phyloP scores from a whole-genome alignment of 1,140 invertebrate genomes.

The Drosophila mojavensis region DNA sequence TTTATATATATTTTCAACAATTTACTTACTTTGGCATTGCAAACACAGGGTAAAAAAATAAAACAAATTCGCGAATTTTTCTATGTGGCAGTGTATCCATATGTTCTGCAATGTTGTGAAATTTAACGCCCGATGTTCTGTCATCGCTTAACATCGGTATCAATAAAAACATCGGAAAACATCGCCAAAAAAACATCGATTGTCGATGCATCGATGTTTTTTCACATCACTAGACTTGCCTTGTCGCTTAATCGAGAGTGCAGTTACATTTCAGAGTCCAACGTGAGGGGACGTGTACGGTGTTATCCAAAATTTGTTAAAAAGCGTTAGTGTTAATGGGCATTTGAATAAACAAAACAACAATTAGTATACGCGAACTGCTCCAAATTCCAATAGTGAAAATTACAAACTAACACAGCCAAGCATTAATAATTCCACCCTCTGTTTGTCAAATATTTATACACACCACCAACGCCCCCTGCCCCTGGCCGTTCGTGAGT shows the following conservation, averaged over 20 bases:
- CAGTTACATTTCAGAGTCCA: conserved; percentile 39
- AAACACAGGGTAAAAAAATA: no score
- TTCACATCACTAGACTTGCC: neutral
- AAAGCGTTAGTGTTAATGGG: conserved; percentile 9
- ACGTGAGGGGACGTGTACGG: neutral
- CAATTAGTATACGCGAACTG: conserved; percentile 2
- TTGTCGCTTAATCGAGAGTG: conserved; percentile 15
- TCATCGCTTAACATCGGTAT: no score
- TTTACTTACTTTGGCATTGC: no score
- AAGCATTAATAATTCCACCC: conserved; percentile 24
- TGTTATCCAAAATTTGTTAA: neutral
- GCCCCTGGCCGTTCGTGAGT: conserved; percentile 19
- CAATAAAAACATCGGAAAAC: no score
- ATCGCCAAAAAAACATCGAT: no score
- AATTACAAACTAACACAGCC: neutral
- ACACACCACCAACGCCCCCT: conserved; percentile 47
- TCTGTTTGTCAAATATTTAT: conserved; percentile 62
- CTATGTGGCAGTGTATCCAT: no score
- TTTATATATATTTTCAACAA: no score
- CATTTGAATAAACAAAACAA: conserved; percentile 45
- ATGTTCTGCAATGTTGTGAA: no score
- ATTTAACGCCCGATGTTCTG: no score
- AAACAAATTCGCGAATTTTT: no score
- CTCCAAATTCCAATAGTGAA: conserved; percentile 36
- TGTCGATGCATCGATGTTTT: no score